A percentile compares a stretch with the other conserved stretches of the same genome.
Evolutionary conservation across 2,888 invertebrate genomes (phyloP).

Genomic region (Epinotia nisella): DNA sequence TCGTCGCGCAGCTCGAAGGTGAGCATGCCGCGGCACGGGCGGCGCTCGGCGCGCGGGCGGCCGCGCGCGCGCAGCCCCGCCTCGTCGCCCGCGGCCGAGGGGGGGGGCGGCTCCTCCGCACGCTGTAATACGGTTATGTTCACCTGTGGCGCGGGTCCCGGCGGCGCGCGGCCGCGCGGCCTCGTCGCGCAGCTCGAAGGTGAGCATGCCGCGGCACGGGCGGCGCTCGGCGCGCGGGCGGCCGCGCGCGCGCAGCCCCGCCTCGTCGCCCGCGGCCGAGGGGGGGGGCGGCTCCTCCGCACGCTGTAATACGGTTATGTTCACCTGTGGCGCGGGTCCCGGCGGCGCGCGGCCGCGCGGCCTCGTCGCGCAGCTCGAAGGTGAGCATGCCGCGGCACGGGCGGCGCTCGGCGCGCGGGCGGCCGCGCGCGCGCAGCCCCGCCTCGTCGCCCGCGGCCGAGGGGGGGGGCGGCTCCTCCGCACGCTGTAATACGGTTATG

Average conservation of each 20-base stretch:
- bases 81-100: neutral
- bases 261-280: neutral
- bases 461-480: neutral
- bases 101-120: no score
- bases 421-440: conserved; percentile 18
- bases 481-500: neutral
- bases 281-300: neutral
- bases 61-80: conserved; percentile 25
- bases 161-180: conserved; percentile 15
- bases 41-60: conserved; percentile 31
- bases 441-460: neutral
- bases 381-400: conserved; percentile 56
- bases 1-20: conserved; percentile 58
- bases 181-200: conserved; percentile 56
- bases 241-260: conserved; percentile 20
- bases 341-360: conserved; percentile 14
- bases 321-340: neutral
- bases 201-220: conserved; percentile 54
- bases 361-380: conserved; percentile 55
- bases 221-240: conserved; percentile 34
- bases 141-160: neutral
- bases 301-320: neutral
- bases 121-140: neutral
- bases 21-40: conserved; percentile 53
- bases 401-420: conserved; percentile 34